These are phyloP conservation scores for Poeciliopsis presidionis DNA, from an alignment of 2,797 vertebrate species.

Conservation along the genomic window DNA sequence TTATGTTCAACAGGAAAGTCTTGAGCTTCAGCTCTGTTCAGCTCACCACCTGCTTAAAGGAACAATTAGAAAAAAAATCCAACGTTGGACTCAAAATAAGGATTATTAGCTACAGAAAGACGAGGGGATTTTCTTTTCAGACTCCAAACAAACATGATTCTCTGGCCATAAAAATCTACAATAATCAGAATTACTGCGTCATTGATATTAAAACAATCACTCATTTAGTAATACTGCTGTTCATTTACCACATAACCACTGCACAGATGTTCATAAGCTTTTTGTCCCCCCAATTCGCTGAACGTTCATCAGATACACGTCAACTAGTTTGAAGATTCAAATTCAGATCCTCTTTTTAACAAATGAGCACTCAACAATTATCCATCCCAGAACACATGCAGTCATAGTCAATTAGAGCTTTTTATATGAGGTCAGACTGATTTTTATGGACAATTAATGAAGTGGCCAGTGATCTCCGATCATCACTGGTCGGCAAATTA, in stretches of 20 bases:
- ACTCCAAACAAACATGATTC: constrained; percentile 5
- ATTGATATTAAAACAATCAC: constrained; percentile 1
- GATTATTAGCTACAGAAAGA: constrained; percentile 29
- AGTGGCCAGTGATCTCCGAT: background rate
- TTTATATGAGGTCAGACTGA: background rate
- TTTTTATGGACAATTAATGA: background rate
- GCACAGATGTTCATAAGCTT: background rate
- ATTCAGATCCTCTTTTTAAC: background rate
- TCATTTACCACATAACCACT: background rate
- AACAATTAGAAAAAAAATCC: constrained; percentile 56
- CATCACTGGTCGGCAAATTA: background rate
- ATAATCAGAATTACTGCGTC: background rate
- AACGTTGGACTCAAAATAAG: constrained; percentile 35
- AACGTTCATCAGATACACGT: background rate
- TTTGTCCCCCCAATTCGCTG: background rate
- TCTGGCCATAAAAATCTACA: background rate
- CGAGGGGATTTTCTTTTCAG: constrained; percentile 40
- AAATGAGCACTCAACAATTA: background rate
- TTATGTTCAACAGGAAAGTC: constrained; percentile 42
- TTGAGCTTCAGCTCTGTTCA: constrained; percentile 46
- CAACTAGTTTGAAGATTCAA: background rate
- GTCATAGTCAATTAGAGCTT: too few species aligned
- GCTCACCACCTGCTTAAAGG: constrained; percentile 35
- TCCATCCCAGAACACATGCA: background rate
- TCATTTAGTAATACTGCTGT: background rate